Evolutionary conservation across 2,797 vertebrate species (phyloP).

Genomic region (Halcyon leucocephala): DNA sequence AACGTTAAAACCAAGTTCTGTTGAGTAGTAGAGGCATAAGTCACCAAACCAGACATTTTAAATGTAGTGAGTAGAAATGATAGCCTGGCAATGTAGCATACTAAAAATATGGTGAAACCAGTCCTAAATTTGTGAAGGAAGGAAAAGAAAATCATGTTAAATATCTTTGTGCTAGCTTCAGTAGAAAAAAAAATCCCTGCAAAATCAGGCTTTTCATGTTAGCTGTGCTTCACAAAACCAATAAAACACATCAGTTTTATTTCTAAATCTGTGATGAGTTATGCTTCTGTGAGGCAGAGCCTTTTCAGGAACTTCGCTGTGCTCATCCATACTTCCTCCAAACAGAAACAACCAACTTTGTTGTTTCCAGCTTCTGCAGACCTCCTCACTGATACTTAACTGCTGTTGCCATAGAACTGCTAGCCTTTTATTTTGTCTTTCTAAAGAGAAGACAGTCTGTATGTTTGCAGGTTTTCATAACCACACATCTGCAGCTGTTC

Average conservation of each 20-base stretch:
- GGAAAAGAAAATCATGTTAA: not conserved
- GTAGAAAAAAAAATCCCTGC: not conserved
- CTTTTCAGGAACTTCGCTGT: not conserved
- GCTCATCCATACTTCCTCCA: not conserved
- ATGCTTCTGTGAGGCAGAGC: not conserved
- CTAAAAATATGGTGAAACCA: not conserved
- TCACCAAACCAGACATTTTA: not conserved
- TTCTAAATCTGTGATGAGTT: not conserved
- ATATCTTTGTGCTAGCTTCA: not conserved
- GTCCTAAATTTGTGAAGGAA: not conserved
- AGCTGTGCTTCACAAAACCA: not conserved
- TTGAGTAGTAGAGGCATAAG: not conserved
- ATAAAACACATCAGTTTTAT: not conserved
- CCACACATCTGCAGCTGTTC: not conserved
- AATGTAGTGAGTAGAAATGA: not conserved
- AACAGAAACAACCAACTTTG: not conserved
- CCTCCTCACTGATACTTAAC: not conserved
- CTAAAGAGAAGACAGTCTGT: not conserved
- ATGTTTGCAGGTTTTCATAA: not conserved
- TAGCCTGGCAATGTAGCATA: not conserved
- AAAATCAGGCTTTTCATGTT: not conserved
- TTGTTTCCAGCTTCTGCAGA: constrained; percentile 21
- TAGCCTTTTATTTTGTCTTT: constrained; percentile 13
- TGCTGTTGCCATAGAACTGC: constrained; percentile 13
- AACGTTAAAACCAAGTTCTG: not conserved